Conservation (phyloP, 2,888 invertebrate genomes). For the Latheticus oryzae region DNA sequence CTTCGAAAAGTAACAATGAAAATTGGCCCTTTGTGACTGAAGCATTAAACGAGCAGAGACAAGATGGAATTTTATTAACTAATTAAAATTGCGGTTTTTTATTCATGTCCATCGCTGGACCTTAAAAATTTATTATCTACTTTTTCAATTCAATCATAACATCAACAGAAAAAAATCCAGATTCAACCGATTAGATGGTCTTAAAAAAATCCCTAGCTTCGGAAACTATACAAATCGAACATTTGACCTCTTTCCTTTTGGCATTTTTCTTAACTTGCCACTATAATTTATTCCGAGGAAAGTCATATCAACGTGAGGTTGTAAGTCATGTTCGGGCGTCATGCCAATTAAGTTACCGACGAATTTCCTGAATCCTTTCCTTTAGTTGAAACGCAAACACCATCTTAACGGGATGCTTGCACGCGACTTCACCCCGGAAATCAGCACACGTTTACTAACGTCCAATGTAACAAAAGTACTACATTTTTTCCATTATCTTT, state of each 20-base stretch:
- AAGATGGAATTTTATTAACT: constrained; percentile 20
- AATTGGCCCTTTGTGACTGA: constrained; percentile 13
- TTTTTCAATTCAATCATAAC: too few species aligned
- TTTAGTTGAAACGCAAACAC: too few species aligned
- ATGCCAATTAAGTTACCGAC: constrained; percentile 56
- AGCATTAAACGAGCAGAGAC: constrained; percentile 4
- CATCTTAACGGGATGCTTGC: too few species aligned
- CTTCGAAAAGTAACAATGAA: constrained; percentile 17
- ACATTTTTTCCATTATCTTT: too few species aligned
- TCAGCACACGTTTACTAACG: too few species aligned
- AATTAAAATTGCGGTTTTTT: constrained; percentile 11
- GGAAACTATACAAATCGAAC: neutral
- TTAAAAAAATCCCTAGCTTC: too few species aligned
- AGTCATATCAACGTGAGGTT: constrained; percentile 51
- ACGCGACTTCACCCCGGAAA: constrained; percentile 19
- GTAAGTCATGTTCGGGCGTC: constrained; percentile 53
- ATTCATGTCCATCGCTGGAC: constrained; percentile 12
- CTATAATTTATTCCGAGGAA: constrained; percentile 51
- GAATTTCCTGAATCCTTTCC: constrained; percentile 46
- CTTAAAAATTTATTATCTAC: too few species aligned
- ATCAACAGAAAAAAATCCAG: too few species aligned
- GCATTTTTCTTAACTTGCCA: constrained; percentile 45
- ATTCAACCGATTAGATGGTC: too few species aligned
- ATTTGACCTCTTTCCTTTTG: constrained; percentile 17
- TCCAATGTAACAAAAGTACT: too few species aligned